Evolutionary conservation across 2,797 vertebrate genomes (phyloP).

Genomic region (Cuniculus paca): DNA sequence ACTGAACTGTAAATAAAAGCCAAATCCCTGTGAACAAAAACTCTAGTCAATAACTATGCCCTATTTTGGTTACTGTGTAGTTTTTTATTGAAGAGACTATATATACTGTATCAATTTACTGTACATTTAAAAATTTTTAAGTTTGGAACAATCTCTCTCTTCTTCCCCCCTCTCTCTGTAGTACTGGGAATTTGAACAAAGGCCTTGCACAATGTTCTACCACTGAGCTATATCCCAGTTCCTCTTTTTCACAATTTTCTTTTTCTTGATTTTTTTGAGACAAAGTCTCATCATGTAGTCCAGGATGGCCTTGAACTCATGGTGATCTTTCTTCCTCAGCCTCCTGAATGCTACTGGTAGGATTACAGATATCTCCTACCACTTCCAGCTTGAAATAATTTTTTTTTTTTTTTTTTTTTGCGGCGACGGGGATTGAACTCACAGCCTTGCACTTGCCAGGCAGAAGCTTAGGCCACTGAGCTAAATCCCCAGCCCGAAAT

Average conservation of each 20-base stretch:
- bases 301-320: background rate
- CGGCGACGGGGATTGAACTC: no score
- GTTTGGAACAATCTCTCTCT: constrained; percentile 51
- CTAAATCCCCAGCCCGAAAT: background rate
- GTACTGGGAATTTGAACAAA: background rate
- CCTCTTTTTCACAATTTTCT: background rate
- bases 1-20: constrained; percentile 67
- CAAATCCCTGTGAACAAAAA: constrained; percentile 53
- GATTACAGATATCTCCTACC: background rate
- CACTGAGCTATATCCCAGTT: background rate
- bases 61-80: constrained; percentile 43
- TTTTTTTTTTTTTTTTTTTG: no score
- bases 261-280: background rate
- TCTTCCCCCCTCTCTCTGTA: background rate
- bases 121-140: constrained; percentile 49
- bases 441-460: no score
- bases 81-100: constrained; percentile 27
- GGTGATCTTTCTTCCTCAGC: background rate
- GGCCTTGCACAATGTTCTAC: background rate
- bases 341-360: background rate
- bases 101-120: background rate
- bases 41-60: constrained; percentile 45
- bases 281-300: background rate
- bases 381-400: background rate
- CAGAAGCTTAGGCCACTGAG: no score